These are phyloP conservation scores for Beroe ovata DNA, from an alignment of 37 sponge, comb jelly and placozoan species.

Conservation along the genomic window DNA sequence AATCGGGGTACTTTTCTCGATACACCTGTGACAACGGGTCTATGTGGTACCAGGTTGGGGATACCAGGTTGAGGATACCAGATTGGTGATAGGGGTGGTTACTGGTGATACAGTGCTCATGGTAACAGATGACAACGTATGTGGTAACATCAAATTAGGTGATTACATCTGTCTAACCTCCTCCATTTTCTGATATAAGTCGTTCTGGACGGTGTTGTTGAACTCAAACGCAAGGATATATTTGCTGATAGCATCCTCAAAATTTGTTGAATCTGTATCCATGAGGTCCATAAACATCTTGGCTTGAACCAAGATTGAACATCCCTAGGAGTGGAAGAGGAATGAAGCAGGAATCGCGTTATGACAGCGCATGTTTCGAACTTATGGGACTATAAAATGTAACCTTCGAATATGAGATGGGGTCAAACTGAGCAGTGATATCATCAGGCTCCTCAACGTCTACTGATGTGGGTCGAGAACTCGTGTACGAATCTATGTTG, in stretches of 20 bases:
- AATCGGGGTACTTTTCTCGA: background rate
- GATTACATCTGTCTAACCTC: background rate
- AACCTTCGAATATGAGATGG: slow-evolving; percentile 94
- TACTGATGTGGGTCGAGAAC: slow-evolving; percentile 40
- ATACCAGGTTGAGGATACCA: background rate
- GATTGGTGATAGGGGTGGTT: too few relatives aligned
- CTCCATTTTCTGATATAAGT: background rate
- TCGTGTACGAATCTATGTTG: slow-evolving; percentile 53
- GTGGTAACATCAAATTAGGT: too few relatives aligned
- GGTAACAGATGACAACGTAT: too few relatives aligned
- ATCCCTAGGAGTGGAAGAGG: slow-evolving; percentile 36
- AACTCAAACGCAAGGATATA: background rate
- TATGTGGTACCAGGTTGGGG: too few relatives aligned
- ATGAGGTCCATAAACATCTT: slow-evolving; percentile 49
- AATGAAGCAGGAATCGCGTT: too few relatives aligned
- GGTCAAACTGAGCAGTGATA: slow-evolving; percentile 88
- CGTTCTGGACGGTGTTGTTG: slow-evolving; percentile 21
- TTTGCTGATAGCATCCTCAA: slow-evolving; percentile 37
- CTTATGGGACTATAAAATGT: background rate
- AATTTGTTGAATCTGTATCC: background rate
- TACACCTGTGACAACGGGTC: slow-evolving; percentile 23
- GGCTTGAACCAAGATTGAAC: slow-evolving; percentile 7
- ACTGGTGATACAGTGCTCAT: too few relatives aligned
- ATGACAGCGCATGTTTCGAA: too few relatives aligned
- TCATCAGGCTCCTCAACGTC: slow-evolving; percentile 75